phyloP scores from a whole-genome alignment of 2,797 vertebrate species.

The Poeciliopsis infans region DNA sequence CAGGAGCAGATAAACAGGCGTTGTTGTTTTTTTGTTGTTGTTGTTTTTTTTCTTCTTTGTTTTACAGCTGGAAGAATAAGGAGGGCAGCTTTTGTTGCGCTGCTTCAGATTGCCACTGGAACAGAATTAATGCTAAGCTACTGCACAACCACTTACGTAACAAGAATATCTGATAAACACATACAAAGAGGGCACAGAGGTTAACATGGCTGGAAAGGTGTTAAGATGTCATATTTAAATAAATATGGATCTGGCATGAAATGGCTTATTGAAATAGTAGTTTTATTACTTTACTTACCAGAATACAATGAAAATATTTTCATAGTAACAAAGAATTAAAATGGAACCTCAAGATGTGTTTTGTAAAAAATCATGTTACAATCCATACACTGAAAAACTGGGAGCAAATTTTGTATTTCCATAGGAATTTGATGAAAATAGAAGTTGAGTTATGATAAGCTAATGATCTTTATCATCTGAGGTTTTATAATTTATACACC shows the following conservation, averaged over 20 bases:
- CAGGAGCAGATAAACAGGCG: constrained; percentile 3
- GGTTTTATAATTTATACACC: neutral
- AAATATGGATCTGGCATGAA: neutral
- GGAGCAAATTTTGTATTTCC: neutral
- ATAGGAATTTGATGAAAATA: neutral
- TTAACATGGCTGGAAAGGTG: neutral
- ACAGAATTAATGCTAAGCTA: neutral
- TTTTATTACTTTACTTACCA: neutral
- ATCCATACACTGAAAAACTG: neutral
- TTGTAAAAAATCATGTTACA: neutral
- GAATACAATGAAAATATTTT: neutral
- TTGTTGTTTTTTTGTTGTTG: too few species aligned
- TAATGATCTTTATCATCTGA: neutral
- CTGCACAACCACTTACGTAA: neutral
- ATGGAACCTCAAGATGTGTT: neutral
- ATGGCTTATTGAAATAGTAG: neutral
- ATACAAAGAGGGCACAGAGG: neutral
- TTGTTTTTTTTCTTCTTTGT: neutral
- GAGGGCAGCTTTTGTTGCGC: neutral
- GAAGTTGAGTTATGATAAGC: neutral
- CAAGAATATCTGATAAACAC: neutral
- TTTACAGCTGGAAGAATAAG: constrained; percentile 4
- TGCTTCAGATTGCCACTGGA: constrained; percentile 3
- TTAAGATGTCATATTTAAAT: neutral
- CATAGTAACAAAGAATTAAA: neutral